Base-by-base conservation (phyloP, 2,888 invertebrate genomes). In the Ophioninae sp. region DNA sequence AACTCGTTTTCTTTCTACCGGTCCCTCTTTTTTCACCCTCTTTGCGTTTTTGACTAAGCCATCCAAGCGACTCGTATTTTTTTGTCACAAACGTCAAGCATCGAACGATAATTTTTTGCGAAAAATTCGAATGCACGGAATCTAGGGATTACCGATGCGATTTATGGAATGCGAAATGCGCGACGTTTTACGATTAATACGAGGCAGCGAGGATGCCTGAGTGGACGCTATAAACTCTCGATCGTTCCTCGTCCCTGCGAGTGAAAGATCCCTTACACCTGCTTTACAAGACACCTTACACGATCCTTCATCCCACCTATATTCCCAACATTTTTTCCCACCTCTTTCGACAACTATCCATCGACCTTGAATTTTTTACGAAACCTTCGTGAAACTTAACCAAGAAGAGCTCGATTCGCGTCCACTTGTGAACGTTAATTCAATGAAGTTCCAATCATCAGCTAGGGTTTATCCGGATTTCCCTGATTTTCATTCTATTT, bases 231-330 rank as follows among this genome's bases (percentile, higher is more conserved):
- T 79, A 79, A 79, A 85, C 78, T 83, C 76, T 79, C 82, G 78
- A 75, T 77, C 82, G 68, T 72, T 81, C 65, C 62, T 79, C 61
- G 73, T 74, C 37, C 64, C 73, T 76, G 72, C 85, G 85, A 61
- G 86, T 85, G 86, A 85, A 86, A 87, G 88, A 87, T 86, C 84
- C 86, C 82, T 90, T 89, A 90, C 89, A 90, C 90, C 91, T 89
- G 91, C 90, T 89, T 89, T 86, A 84, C 86, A 84, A 87, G 79
- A 81, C 82, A 83, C 78, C 81, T 81, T 86, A 84, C 81, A 82
- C 75, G 64, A 76, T 64, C 84, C 67, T 73, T 68, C 74, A 70
- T 76, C 69, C 72, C 77, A 73, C 68, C 74, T 44, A 56, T 62
- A 75, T 56, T 77, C 50, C 79, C 76, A 68, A 23, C 67, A n/a